Conservation (phyloP, 1,140 invertebrate genomes). For the Orchesella cincta region DNA sequence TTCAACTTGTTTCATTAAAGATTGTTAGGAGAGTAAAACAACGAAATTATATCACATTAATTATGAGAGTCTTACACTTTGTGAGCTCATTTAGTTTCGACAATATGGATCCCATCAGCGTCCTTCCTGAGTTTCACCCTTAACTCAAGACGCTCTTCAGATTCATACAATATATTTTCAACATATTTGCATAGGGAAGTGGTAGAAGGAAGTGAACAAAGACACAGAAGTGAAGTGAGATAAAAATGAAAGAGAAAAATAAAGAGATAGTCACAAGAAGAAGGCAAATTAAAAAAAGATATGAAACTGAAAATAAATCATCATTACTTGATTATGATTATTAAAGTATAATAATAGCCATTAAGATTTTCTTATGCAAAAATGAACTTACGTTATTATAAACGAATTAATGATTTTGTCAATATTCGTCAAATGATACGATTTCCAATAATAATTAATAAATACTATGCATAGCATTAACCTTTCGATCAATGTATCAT, state of each 20-base stretch:
- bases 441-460: too few relatives aligned
- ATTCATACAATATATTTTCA: not conserved
- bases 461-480: too few relatives aligned
- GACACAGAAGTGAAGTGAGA: slow-evolving; percentile 32
- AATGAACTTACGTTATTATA: too few relatives aligned
- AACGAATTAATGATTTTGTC: too few relatives aligned
- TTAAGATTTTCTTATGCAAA: too few relatives aligned
- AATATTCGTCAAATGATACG: too few relatives aligned
- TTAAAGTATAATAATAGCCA: too few relatives aligned
- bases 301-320: slow-evolving; percentile 5
- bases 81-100: slow-evolving; percentile 43
- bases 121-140: slow-evolving; percentile 43
- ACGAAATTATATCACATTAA: too few relatives aligned
- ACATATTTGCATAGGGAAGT: not conserved
- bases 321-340: not conserved
- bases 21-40: too few relatives aligned
- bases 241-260: not conserved
- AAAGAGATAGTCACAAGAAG: slow-evolving; percentile 27
- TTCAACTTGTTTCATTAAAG: too few relatives aligned
- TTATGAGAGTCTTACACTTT: slow-evolving; percentile 17
- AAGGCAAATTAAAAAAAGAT: slow-evolving; percentile 16
- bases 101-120: slow-evolving; percentile 40
- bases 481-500: too few relatives aligned
- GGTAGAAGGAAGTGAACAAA: slow-evolving; percentile 33
- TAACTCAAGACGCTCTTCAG: slow-evolving; percentile 42